Evolutionary conservation across 2,797 vertebrate species (phyloP), one percentile per base, ranked within the genome.

Genomic region (Periparus ater): DNA sequence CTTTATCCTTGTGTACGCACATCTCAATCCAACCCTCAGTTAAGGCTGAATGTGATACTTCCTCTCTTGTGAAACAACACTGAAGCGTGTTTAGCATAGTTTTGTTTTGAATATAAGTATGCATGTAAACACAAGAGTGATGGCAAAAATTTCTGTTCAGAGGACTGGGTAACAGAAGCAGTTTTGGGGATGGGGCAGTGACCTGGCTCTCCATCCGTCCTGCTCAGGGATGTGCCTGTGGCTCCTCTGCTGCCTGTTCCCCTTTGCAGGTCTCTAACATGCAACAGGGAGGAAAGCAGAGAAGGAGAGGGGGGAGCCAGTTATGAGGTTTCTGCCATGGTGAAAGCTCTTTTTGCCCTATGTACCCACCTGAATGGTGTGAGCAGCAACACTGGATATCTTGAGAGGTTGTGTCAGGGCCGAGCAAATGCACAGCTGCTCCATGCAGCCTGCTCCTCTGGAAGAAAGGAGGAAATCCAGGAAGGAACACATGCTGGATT

Each of bases 21-120:
- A 78, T 88, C 71, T 91, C 93, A 81, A 91, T 83, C 44, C 55
- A 94, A 38, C 45, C 53, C 79, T 84, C 67, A 27, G 51, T 50
- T 68, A 32, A 45, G 44, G 34, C 38, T 67, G 42, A 70, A 70
- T 68, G n/a, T 42, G 47, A 3, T 38, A 77, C 66, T 67, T 85
- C 71, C 55, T 85, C n/a, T 32, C 66, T 82, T 68, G 25, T 72
- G 63, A 51, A 92, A 62, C 26, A 74, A 12, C 7, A 6, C 9
- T 80, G 61, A 63, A 63, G 25, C 23, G 34, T 65, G 44, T 66
- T 92, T 81, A 84, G 40, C 54, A 30, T 32, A 16, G 53, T 34
- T 91, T 81, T 80, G 26, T n/a, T 60, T 89, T 73, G 53, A 55
- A 18, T 66, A 47, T 45, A 78, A 93, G 63, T n/a, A 48, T 47